Conservation (phyloP, 2,888 invertebrate genomes). For the Drosophila mayaguana region DNA sequence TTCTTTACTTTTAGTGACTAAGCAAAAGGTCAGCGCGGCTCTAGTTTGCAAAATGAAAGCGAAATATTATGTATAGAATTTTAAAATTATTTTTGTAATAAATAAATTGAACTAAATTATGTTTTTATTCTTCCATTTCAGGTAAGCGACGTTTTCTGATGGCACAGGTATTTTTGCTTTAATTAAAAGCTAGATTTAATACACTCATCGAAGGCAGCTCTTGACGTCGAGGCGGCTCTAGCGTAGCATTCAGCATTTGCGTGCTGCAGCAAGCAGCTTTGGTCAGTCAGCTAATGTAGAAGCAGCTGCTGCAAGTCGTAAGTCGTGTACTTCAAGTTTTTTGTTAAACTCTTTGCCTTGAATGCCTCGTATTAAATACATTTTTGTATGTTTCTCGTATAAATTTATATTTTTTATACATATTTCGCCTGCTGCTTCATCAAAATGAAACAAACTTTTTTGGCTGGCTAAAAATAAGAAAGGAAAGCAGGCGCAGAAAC, state of each 20-base stretch:
- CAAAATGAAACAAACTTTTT: conserved; percentile 22
- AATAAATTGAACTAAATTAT: background rate
- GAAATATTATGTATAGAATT: background rate
- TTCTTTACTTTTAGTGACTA: conserved; percentile 7
- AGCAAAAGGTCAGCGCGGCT: background rate
- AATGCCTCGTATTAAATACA: background rate
- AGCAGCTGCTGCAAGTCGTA: background rate
- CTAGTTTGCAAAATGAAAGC: background rate
- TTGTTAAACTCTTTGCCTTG: background rate
- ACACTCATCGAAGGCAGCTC: background rate
- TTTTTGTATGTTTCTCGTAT: background rate
- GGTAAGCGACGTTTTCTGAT: conserved; percentile 12
- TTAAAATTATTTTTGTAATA: background rate
- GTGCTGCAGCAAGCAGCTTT: background rate
- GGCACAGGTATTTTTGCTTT: background rate
- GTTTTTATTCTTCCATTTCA: conserved; percentile 7
- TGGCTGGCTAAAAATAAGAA: background rate
- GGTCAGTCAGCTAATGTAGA: background rate
- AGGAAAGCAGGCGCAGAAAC: background rate
- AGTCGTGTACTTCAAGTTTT: background rate
- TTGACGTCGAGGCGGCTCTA: background rate
- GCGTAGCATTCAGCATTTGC: background rate
- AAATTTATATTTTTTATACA: background rate
- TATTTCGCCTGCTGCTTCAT: background rate
- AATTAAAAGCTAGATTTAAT: background rate